Evolutionary conservation across 2,797 vertebrate genomes (phyloP).

Genomic region (Darevskia nairensis): DNA sequence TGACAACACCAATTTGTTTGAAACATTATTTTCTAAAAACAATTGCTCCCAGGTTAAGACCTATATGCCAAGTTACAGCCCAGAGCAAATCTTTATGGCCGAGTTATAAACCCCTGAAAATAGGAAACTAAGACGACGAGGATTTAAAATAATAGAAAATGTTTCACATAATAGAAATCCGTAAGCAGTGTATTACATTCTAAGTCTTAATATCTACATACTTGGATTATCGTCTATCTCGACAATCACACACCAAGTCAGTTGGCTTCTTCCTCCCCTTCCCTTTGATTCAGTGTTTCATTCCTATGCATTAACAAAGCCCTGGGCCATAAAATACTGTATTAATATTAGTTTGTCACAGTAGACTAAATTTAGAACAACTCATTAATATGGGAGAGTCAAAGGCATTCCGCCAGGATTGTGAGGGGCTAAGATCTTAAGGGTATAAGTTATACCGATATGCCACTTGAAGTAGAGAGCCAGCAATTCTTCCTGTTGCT

Average conservation of each 20-base stretch:
- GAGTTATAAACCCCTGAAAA: slow-evolving; percentile 83
- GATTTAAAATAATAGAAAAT: slow-evolving; percentile 89
- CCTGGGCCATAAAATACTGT: slow-evolving; percentile 86
- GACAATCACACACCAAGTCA: slow-evolving; percentile 85
- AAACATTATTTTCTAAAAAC: slow-evolving; percentile 71
- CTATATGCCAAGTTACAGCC: slow-evolving; percentile 75
- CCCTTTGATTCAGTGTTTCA: slow-evolving; percentile 80
- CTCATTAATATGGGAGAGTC: slow-evolving; percentile 86
- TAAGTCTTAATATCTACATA: slow-evolving; percentile 88
- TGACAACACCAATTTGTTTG: slow-evolving; percentile 65
- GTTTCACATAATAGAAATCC: slow-evolving; percentile 87
- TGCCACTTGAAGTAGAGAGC: slow-evolving; percentile 83
- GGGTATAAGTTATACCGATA: slow-evolving; percentile 86
- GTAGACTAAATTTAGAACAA: slow-evolving; percentile 87
- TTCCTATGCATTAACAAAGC: slow-evolving; percentile 85
- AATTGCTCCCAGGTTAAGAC: slow-evolving; percentile 77
- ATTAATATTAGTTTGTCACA: slow-evolving; percentile 89
- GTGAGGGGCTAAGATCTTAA: slow-evolving; percentile 81
- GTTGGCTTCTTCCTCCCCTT: slow-evolving; percentile 72
- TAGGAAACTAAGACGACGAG: slow-evolving; percentile 84
- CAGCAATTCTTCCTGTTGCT: slow-evolving; percentile 78
- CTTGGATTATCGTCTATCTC: slow-evolving; percentile 84
- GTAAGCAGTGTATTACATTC: slow-evolving; percentile 85
- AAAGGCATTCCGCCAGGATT: slow-evolving; percentile 83
- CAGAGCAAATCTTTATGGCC: slow-evolving; percentile 77